phyloP scores from a whole-genome alignment of 1,140 invertebrate genomes.

The Sycobia sp. region DNA sequence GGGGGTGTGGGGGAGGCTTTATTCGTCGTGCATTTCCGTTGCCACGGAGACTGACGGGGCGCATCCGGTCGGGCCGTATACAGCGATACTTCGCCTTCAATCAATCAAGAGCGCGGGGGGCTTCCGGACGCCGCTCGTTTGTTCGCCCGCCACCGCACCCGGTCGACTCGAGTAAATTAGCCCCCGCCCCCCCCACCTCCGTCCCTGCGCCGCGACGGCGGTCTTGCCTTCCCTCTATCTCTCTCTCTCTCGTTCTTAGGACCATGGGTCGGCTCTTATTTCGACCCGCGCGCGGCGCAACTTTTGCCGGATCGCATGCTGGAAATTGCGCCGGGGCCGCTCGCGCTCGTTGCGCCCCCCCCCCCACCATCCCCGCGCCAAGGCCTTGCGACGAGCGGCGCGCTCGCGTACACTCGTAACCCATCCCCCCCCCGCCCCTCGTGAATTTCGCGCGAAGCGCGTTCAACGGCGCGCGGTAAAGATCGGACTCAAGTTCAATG shows the following conservation, averaged over 20 bases:
- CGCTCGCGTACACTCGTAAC: too few relatives aligned
- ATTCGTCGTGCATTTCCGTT: slow-evolving; percentile 31
- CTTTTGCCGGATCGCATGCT: too few relatives aligned
- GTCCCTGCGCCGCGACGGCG: slow-evolving; percentile 16
- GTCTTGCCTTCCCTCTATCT: not conserved
- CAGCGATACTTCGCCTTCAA: slow-evolving; percentile 34
- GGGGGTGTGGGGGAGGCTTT: not conserved
- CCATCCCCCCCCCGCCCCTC: too few relatives aligned
- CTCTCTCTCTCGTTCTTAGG: too few relatives aligned
- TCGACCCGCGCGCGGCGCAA: slow-evolving; percentile 33
- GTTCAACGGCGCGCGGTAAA: too few relatives aligned
- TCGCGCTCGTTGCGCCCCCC: too few relatives aligned
- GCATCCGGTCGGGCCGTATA: slow-evolving; percentile 13
- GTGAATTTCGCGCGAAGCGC: too few relatives aligned
- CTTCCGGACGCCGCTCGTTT: slow-evolving; percentile 1
- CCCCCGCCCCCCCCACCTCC: slow-evolving; percentile 34
- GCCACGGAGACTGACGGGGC: slow-evolving; percentile 34
- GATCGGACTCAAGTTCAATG: too few relatives aligned
- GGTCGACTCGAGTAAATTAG: not conserved
- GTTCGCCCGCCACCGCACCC: slow-evolving; percentile 29
- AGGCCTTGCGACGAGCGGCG: too few relatives aligned
- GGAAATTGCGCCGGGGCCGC: too few relatives aligned
- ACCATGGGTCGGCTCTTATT: not conserved
- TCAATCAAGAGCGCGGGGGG: slow-evolving; percentile 40
- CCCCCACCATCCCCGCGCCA: too few relatives aligned